Evolutionary conservation across 2,113 vertebrate genomes (phyloP).

Genomic region (Tupaia tana): DNA sequence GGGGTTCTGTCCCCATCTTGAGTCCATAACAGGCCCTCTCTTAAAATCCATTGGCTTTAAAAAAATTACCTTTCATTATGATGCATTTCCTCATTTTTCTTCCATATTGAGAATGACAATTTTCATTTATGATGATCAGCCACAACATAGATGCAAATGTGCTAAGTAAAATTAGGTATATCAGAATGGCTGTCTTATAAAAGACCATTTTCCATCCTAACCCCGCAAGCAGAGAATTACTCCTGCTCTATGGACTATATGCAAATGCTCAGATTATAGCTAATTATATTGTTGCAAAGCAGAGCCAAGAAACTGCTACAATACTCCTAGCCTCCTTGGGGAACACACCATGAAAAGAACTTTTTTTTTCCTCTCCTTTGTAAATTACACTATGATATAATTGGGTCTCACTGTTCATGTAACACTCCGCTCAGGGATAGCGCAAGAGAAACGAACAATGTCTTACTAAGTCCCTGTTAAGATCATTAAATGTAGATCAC

Average conservation of each 20-base stretch:
- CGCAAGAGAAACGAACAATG: conserved; percentile 85
- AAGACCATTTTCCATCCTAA: conserved; percentile 72
- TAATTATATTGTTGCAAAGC: conserved; percentile 83
- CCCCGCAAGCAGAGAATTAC: conserved; percentile 70
- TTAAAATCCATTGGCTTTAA: conserved; percentile 53
- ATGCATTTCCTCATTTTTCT: conserved; percentile 72
- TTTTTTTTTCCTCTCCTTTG: conserved; percentile 84
- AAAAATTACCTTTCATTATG: conserved; percentile 70
- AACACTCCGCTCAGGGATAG: conserved; percentile 82
- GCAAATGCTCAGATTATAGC: conserved; percentile 81
- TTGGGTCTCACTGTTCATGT: conserved; percentile 85
- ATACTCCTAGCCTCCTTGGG: conserved; percentile 78
- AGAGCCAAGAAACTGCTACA: conserved; percentile 83
- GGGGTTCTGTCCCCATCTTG: background rate
- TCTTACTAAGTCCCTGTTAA: conserved; percentile 87
- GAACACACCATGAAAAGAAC: conserved; percentile 81
- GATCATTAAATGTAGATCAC: conserved; percentile 91
- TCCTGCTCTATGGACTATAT: conserved; percentile 75
- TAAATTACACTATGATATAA: conserved; percentile 87
- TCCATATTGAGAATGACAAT: conserved; percentile 74
- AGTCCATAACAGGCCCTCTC: conserved; percentile 12
- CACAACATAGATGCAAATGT: conserved; percentile 79
- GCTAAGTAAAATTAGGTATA: conserved; percentile 80
- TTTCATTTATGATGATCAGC: conserved; percentile 78
- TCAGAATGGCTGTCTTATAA: conserved; percentile 67